Percentiles rank a stretch among this genome's conserved stretches.
These are phyloP conservation scores for Mycteria americana DNA, from an alignment of 2,797 vertebrate species.

Conservation along the genomic window DNA sequence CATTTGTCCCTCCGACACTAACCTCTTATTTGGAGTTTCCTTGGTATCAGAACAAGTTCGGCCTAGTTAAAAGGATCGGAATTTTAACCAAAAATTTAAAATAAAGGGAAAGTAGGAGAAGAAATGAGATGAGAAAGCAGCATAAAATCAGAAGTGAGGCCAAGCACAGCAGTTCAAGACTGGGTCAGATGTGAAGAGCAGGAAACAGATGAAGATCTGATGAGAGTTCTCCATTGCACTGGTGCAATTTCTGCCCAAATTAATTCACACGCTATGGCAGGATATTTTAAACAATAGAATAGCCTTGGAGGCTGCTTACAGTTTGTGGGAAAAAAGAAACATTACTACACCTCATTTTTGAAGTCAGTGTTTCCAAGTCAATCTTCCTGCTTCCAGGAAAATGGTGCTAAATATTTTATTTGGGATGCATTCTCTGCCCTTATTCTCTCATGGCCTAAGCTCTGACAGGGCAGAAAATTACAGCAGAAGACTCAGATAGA, in stretches of 20 bases:
- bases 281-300: not conserved
- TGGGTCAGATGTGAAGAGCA: not conserved
- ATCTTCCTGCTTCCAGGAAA: not conserved
- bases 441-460: not conserved
- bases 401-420: not conserved
- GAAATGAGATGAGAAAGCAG: not conserved
- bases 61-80: not conserved
- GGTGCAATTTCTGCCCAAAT: not conserved
- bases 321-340: not conserved
- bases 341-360: not conserved
- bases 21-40: not conserved
- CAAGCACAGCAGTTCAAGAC: not conserved
- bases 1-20: not conserved
- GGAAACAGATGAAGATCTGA: not conserved
- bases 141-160: not conserved
- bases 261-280: not conserved
- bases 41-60: not conserved
- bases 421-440: not conserved
- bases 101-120: not conserved
- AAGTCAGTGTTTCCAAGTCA: not conserved
- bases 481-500: not conserved
- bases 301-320: not conserved
- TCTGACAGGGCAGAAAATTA: not conserved
- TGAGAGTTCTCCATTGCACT: not conserved
- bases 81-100: not conserved